Evolutionary conservation across 2,888 invertebrate species (phyloP).

Genomic region (Eilema caniola): DNA sequence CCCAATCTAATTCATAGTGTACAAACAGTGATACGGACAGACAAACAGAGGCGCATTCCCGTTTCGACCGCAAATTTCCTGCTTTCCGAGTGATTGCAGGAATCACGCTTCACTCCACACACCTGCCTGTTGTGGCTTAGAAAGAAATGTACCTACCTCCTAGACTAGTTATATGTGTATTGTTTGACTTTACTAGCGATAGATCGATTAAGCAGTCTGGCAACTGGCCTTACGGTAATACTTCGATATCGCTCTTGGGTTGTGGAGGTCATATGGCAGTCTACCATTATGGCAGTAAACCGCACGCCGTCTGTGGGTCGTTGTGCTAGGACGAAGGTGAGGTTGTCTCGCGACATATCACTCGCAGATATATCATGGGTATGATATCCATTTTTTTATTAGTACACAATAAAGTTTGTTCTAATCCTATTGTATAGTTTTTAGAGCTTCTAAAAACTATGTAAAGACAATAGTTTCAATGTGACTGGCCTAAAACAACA

Average conservation of each 20-base stretch:
- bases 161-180: conserved; percentile 21
- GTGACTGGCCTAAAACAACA: conserved; percentile 62
- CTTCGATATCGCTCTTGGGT: too few relatives aligned
- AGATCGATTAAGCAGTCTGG: too few relatives aligned
- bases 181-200: conserved; percentile 2
- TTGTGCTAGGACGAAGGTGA: too few relatives aligned
- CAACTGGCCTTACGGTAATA: too few relatives aligned
- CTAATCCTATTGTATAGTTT: neutral
- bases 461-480: conserved; percentile 23
- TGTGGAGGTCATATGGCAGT: too few relatives aligned
- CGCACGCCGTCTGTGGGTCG: too few relatives aligned
- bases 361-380: too few relatives aligned
- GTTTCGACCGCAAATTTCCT: conserved; percentile 83
- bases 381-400: too few relatives aligned
- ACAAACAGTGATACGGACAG: conserved; percentile 30
- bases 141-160: conserved; percentile 41
- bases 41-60: conserved; percentile 44
- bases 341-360: too few relatives aligned
- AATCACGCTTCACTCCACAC: conserved; percentile 78
- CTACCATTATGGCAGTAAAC: too few relatives aligned
- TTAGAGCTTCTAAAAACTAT: neutral
- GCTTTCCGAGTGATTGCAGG: conserved; percentile 79
- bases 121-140: conserved; percentile 72
- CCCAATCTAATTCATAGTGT: conserved; percentile 21
- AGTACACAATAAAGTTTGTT: neutral